Evolutionary conservation across 2,797 vertebrate genomes (phyloP), one percentile per base, ranked within the genome.

Genomic region (Cossypha niveicapilla): DNA sequence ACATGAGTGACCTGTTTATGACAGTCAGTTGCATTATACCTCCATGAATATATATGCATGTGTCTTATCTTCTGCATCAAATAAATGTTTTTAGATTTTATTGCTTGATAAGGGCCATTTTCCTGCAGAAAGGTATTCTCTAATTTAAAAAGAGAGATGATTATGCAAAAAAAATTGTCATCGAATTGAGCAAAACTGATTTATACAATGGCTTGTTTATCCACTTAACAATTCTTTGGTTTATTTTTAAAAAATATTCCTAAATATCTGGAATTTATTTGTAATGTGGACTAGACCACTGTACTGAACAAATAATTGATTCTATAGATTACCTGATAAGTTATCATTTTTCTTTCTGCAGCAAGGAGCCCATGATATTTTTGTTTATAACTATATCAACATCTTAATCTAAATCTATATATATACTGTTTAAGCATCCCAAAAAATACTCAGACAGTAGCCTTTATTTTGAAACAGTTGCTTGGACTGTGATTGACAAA

Each of bases 1-100:
- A 93, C 86, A 88, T 67, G 72, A 92, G 47, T 76, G 65, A 92
- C 79, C 81, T 93, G 88, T 80, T 94, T 92, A 79, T 77, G 81
- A 67, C 61, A 19, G 42, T 73, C 53, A 25, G 47, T n/a, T 88
- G 66, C 44, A n/a, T 48, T 63, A 70, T 19, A 91, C 15, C 27
- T 78, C 28, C 35, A 39, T 57, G 42, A 71, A 93, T 83, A 39
- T 72, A 18, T 63, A 75, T 48, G n/a, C n/a, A n/a, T n/a, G n/a
- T n/a, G 11, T 65, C 61, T 62, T 79, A n/a, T 57, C 45, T 67
- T 70, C 27, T 28, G 5, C 24, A 67, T 51, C 37, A 86, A 78
- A 76, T 10, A 83, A 88, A 60, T 7, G 5, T 15, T 8, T 27
- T 39, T 28, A 58, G 28, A 27, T 25, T 90, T 10, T 25, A 47